A percentile compares a stretch with the other conserved stretches of the same genome.
These are phyloP conservation scores for Drosophila siamana DNA, from an alignment of 2,888 invertebrate genomes.

Conservation along the genomic window DNA sequence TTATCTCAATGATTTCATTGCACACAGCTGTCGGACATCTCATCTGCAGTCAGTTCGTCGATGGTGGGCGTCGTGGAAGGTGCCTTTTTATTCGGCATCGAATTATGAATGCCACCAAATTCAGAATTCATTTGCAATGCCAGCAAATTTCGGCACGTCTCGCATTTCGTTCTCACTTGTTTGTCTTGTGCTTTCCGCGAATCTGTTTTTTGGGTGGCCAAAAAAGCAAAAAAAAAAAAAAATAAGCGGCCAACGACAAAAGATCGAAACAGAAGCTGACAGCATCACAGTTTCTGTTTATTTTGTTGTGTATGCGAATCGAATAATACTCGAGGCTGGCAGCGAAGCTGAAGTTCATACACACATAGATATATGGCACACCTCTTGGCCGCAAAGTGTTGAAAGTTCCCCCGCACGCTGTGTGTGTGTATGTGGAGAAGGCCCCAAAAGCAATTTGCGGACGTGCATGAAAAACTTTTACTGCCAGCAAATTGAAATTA, in stretches of 20 bases:
- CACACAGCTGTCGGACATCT: slow-evolving; percentile 56
- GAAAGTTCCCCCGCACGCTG: slow-evolving; percentile 49
- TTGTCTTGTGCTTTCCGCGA: slow-evolving; percentile 75
- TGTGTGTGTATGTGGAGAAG: background rate
- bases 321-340: background rate
- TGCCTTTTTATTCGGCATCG: slow-evolving; percentile 28
- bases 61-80: slow-evolving; percentile 63
- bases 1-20: slow-evolving; percentile 62
- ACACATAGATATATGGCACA: slow-evolving; percentile 43
- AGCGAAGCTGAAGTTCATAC: slow-evolving; percentile 15
- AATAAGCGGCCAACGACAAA: too few relatives aligned
- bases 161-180: slow-evolving; percentile 55
- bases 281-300: slow-evolving; percentile 20
- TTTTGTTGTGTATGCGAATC: slow-evolving; percentile 17
- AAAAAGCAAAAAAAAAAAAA: slow-evolving; percentile 13
- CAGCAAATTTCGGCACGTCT: slow-evolving; percentile 76
- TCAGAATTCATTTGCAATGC: slow-evolving; percentile 55
- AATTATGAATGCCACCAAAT: slow-evolving; percentile 5
- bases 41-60: slow-evolving; percentile 48
- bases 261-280: slow-evolving; percentile 11
- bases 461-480: slow-evolving; percentile 82
- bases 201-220: slow-evolving; percentile 69
- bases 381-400: slow-evolving; percentile 76
- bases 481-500: slow-evolving; percentile 83
- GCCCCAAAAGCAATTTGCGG: slow-evolving; percentile 78